Evolutionary conservation across 2,797 vertebrate genomes (phyloP).

Genomic region (Gambelia wislizenii): DNA sequence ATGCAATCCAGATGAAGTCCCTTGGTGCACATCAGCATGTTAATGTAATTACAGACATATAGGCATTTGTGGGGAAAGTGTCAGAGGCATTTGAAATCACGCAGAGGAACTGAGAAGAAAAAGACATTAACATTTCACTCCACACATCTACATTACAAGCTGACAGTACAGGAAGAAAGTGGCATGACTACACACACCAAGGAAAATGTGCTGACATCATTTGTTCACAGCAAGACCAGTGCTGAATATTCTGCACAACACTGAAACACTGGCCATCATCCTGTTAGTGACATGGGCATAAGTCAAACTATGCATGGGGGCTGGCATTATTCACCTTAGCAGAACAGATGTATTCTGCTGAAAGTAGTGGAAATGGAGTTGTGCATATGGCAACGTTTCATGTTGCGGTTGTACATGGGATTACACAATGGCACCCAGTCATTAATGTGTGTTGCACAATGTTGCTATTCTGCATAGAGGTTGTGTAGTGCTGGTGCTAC

Average conservation of each 20-base stretch:
- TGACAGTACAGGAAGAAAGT: slow-evolving; percentile 64
- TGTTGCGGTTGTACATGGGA: too few relatives aligned
- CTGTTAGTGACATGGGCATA: too few relatives aligned
- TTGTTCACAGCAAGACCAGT: slow-evolving; percentile 49
- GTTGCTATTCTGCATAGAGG: too few relatives aligned
- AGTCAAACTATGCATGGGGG: too few relatives aligned
- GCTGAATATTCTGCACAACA: not conserved
- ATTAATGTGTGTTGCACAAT: too few relatives aligned
- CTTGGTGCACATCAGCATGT: slow-evolving; percentile 63
- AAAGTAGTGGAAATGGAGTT: too few relatives aligned
- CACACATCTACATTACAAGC: slow-evolving; percentile 58
- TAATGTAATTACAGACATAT: slow-evolving; percentile 78
- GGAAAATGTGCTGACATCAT: slow-evolving; percentile 19
- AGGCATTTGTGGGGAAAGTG: slow-evolving; percentile 62
- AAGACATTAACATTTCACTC: slow-evolving; percentile 64
- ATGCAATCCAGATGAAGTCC: slow-evolving; percentile 72
- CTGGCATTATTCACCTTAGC: too few relatives aligned
- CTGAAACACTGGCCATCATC: too few relatives aligned
- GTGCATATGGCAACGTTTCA: too few relatives aligned
- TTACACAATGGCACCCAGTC: too few relatives aligned
- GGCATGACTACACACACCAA: slow-evolving; percentile 42
- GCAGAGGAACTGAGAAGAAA: slow-evolving; percentile 60
- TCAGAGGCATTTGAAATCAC: slow-evolving; percentile 72
- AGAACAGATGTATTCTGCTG: too few relatives aligned
- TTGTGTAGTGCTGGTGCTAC: too few relatives aligned